Base-by-base conservation (phyloP, 2,797 vertebrate species). In the Nyctalus aviator region DNA sequence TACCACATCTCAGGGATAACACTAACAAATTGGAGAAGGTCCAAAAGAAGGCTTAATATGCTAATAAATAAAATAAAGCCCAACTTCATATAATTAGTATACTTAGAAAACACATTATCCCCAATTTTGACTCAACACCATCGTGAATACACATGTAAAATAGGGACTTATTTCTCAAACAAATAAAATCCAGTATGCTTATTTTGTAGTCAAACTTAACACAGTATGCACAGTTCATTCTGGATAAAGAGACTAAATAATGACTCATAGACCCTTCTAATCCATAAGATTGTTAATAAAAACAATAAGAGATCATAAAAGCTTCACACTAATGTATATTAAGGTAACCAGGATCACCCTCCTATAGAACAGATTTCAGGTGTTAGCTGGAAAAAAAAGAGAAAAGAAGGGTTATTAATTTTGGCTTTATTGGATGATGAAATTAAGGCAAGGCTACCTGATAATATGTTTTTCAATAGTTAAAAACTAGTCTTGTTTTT, bases 261-360 rank as follows among this genome's bases (percentile, higher is more conserved):
- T 55, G 32, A 84, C 25, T 93, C 35, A 37, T 30, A 64, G 62
- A 35, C 32, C 77, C 37, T 91, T 94, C 48, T 75, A 93, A 83
- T 78, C 46, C 44, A 73, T 55, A 90, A 78, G 41, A 94, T 10
- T 84, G 23, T 91, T 95, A 93, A 55, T 87, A 93, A 93, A 93
- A 95, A 96, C 55, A 94, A 64, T 75, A 91, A 96, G 6, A n/a
- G 46, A 27, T 89, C 76, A 90, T 87, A 66, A 91, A 90, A 27
- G 11, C 48, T 92, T 55, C 46, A 84, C 2, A 71, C 5, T 88
- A 92, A 73, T 41, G 25, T 84, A 88, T 90, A 93, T 27, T 50
- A 23, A 25, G 86, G 59, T 93, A 94, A 95, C 73, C 82, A 81
- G 41, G 75, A 82, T 78, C 46, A 78, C n/a, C 18, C 32, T 72